Base-by-base conservation (phyloP, 2,797 vertebrate genomes). In the Triplophysa yarkandensis region DNA sequence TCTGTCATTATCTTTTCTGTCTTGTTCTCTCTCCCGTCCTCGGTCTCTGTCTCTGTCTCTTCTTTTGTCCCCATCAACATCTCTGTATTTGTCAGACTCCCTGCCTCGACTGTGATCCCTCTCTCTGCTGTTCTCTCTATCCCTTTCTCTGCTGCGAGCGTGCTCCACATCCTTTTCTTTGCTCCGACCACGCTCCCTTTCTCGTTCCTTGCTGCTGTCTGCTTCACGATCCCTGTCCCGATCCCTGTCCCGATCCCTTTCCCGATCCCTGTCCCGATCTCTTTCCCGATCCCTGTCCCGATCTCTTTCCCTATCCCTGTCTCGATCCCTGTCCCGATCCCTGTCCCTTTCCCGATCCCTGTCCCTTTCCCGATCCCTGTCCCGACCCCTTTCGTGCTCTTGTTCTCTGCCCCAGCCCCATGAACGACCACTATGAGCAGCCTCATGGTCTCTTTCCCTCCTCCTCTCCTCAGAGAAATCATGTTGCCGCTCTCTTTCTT, bases 351-450 rank as follows among this genome's bases (percentile, higher is more conserved):
- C 71, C 10, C 73, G 62, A 23, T 44, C 28, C 25, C 75, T 44
- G 19, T 83, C 83, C 57, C 65, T 62, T 25, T 83, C 73, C 52
- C 75, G 79, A 30, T 77, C 83, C 36, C 82, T 78, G 30, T 85
- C 80, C 43, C 79, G 77, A 61, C 78, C 76, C 73, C 88, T 81
- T 54, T 92, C 92, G 87, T 90, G 89, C 16, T 93, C 93, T 41
- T 89, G 88, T 52, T 95, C 94, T 80, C 95, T 89, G 76, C 88
- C 94, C 93, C 94, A 95, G 65, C 88, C 95, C 94, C 95, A 95
- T 2, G 90, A 83, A 72, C 93, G 88, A 70, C 91, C 86, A n/a
- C 74, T 77, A 0, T 92, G 91, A 14, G 80, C 71, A 14, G 61
- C 85, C 5, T 97, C 95, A 13, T 94, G 87, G 39, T 97, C 95